phyloP scores from a whole-genome alignment of 2,888 invertebrate genomes.

The Cheilosia soror region DNA sequence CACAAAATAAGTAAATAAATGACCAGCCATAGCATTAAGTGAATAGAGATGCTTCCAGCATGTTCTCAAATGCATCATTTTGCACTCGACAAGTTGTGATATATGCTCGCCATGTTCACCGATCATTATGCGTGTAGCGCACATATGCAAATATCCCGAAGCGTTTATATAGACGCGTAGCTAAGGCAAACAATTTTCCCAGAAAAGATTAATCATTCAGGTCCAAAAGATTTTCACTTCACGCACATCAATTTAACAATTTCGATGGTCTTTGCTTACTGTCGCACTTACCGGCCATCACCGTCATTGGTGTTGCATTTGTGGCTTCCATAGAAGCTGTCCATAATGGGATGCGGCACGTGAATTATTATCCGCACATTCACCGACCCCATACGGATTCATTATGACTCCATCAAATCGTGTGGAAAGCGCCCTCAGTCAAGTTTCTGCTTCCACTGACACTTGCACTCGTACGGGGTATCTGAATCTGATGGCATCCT shows the following conservation, averaged over 20 bases:
- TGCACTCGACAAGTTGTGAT: slow-evolving; percentile 69
- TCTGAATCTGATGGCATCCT: slow-evolving; percentile 18
- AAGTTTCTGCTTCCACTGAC: slow-evolving; percentile 46
- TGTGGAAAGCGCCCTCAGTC: slow-evolving; percentile 69
- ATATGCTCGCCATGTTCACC: slow-evolving; percentile 50
- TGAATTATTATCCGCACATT: slow-evolving; percentile 66
- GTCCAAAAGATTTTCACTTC: slow-evolving; percentile 57
- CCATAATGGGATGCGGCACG: slow-evolving; percentile 52
- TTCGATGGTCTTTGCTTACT: slow-evolving; percentile 59
- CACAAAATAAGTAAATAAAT: slow-evolving; percentile 5
- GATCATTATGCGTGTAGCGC: slow-evolving; percentile 62
- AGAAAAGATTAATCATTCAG: slow-evolving; percentile 69
- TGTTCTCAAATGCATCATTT: slow-evolving; percentile 42
- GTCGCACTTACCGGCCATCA: slow-evolving; percentile 45
- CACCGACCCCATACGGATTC: slow-evolving; percentile 60
- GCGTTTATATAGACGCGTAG: slow-evolving; percentile 22
- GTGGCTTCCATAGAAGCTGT: slow-evolving; percentile 70
- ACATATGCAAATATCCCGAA: slow-evolving; percentile 70
- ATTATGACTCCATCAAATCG: slow-evolving; percentile 74
- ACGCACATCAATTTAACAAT: slow-evolving; percentile 59
- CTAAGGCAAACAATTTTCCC: slow-evolving; percentile 63
- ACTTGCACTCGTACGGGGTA: slow-evolving; percentile 33
- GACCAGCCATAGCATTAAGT: neutral
- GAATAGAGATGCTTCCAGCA: slow-evolving; percentile 40
- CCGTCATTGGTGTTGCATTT: slow-evolving; percentile 18